These are phyloP conservation scores for Phaenicophaeus curvirostris DNA, from an alignment of 2,797 vertebrate species.

Conservation along the genomic window DNA sequence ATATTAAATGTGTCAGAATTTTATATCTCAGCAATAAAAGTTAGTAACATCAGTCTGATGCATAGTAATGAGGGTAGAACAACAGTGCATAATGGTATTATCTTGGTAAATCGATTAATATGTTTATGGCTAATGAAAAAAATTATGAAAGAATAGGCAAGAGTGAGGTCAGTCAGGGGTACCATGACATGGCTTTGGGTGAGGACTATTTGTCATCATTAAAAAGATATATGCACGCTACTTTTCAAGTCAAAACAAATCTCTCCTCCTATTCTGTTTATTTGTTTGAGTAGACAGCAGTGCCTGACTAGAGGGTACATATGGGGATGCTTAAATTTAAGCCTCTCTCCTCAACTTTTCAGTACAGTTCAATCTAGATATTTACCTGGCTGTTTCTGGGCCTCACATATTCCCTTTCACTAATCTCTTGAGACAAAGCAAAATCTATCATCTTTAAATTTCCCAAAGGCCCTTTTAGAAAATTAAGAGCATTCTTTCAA, in stretches of 20 bases:
- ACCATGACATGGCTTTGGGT: not conserved
- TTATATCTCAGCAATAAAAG: constrained; percentile 45
- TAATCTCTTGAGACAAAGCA: not conserved
- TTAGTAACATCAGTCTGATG: constrained; percentile 38
- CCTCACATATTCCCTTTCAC: not conserved
- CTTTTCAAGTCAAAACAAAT: not conserved
- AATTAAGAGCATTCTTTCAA: not conserved
- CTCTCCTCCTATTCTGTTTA: not conserved
- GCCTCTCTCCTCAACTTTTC: not conserved
- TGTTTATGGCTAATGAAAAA: constrained; percentile 45
- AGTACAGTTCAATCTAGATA: not conserved
- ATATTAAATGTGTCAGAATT: constrained; percentile 60
- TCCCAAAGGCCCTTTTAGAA: not conserved
- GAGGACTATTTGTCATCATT: not conserved
- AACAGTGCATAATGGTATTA: not conserved
- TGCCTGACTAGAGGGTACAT: not conserved
- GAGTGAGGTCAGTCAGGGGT: not conserved
- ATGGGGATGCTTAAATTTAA: not conserved
- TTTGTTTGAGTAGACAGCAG: not conserved
- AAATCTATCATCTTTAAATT: not conserved
- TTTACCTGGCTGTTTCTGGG: not conserved
- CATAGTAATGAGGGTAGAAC: constrained; percentile 42
- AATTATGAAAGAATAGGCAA: constrained; percentile 4
- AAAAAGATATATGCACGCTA: not conserved
- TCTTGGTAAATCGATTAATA: constrained; percentile 57